phyloP scores from a whole-genome alignment of 2,888 invertebrate genomes.

The Pseudococcus longispinus region DNA sequence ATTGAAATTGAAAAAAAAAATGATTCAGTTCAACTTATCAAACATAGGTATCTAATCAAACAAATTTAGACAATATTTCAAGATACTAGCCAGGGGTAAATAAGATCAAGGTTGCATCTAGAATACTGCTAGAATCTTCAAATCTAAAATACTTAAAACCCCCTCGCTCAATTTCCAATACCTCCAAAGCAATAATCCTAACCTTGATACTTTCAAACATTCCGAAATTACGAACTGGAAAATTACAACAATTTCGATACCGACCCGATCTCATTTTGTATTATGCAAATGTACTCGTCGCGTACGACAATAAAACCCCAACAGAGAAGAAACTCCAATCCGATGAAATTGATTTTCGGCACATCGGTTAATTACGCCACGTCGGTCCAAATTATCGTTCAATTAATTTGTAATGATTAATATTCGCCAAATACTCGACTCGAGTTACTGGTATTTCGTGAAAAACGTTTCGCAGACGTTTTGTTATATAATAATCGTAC shows the following conservation, averaged over 20 bases:
- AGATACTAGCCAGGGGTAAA: too few relatives aligned
- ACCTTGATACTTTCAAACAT: background rate
- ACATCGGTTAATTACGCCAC: constrained; percentile 14
- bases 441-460: constrained; percentile 30
- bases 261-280: background rate
- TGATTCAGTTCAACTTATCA: too few relatives aligned
- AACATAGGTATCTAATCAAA: too few relatives aligned
- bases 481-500: background rate
- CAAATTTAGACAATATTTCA: too few relatives aligned
- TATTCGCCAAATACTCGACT: background rate
- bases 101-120: too few relatives aligned
- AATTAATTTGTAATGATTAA: constrained; percentile 28
- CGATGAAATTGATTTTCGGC: background rate
- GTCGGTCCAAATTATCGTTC: constrained; percentile 17
- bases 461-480: background rate
- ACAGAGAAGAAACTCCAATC: background rate
- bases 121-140: too few relatives aligned
- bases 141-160: too few relatives aligned
- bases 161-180: too few relatives aligned
- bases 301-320: background rate
- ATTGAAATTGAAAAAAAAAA: background rate
- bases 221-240: background rate
- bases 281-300: background rate
- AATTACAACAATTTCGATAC: background rate
- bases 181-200: background rate